phyloP scores from a whole-genome alignment of 2,113 vertebrate genomes.

The Rhinolophus ferrumequinum region DNA sequence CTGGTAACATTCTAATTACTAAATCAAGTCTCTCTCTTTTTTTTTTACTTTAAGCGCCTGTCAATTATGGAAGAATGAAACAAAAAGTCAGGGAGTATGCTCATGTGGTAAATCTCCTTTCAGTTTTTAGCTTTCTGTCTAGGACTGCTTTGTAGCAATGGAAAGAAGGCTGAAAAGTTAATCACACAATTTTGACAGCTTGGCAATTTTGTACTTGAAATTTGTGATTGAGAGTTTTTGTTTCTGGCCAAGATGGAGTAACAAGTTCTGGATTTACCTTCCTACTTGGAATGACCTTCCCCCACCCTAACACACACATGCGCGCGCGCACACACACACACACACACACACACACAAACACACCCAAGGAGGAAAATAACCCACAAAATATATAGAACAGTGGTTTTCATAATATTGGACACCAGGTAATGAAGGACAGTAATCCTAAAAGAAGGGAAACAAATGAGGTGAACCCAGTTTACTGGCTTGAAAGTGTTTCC shows the following conservation, averaged over 20 bases:
- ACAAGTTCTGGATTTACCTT: not conserved
- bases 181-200: not conserved
- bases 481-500: not conserved
- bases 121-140: not conserved
- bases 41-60: not conserved
- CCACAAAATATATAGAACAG: not conserved
- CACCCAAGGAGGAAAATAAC: not conserved
- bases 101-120: not conserved
- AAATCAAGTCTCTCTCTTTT: conserved; percentile 19
- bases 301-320: not conserved
- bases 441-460: not conserved
- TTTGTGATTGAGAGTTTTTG: not conserved
- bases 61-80: conserved; percentile 30
- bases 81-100: not conserved
- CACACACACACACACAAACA: not conserved
- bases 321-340: not conserved
- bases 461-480: not conserved
- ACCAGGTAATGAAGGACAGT: not conserved
- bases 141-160: not conserved
- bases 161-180: not conserved
- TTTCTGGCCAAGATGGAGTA: not conserved
- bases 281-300: not conserved
- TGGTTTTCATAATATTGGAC: not conserved
- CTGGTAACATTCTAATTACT: conserved; percentile 7
- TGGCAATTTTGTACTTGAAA: not conserved